These are phyloP conservation scores for Ophion slaviceki DNA, from an alignment of 2,888 invertebrate genomes.

Conservation along the genomic window DNA sequence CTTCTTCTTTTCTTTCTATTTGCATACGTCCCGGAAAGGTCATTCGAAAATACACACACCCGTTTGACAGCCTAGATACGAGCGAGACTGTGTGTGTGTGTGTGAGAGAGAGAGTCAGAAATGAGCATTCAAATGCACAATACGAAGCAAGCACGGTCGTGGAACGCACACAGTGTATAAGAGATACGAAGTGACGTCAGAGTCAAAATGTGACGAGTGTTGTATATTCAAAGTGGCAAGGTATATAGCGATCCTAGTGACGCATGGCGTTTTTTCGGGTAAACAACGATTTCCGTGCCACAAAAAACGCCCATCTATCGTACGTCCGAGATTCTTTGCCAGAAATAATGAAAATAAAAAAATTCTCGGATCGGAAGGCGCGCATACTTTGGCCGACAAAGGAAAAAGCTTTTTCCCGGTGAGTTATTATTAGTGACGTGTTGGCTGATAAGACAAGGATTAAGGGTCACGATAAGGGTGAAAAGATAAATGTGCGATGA, in stretches of 20 bases:
- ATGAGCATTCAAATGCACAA: background rate
- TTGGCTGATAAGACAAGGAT: too few species aligned
- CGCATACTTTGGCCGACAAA: background rate
- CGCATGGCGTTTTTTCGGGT: constrained; percentile 5
- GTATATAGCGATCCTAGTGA: constrained; percentile 1
- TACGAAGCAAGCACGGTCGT: background rate
- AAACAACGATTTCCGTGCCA: constrained; percentile 19
- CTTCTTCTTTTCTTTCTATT: too few species aligned
- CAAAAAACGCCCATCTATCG: constrained; percentile 14
- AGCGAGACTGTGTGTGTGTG: too few species aligned
- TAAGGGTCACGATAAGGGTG: too few species aligned
- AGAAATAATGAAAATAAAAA: background rate
- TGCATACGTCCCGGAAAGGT: too few species aligned
- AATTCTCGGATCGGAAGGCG: background rate
- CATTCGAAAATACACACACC: too few species aligned
- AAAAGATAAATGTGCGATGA: too few species aligned
- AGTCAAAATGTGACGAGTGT: background rate
- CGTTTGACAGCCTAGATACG: too few species aligned
- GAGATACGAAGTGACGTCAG: constrained; percentile 29
- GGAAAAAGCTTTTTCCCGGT: background rate
- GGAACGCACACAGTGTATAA: background rate
- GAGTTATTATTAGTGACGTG: too few species aligned
- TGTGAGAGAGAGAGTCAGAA: too few species aligned
- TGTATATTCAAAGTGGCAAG: background rate
- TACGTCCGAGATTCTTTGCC: background rate